These are phyloP conservation scores for Chelidonichthys spinosus DNA, from an alignment of 2,797 vertebrate species.

Conservation along the genomic window DNA sequence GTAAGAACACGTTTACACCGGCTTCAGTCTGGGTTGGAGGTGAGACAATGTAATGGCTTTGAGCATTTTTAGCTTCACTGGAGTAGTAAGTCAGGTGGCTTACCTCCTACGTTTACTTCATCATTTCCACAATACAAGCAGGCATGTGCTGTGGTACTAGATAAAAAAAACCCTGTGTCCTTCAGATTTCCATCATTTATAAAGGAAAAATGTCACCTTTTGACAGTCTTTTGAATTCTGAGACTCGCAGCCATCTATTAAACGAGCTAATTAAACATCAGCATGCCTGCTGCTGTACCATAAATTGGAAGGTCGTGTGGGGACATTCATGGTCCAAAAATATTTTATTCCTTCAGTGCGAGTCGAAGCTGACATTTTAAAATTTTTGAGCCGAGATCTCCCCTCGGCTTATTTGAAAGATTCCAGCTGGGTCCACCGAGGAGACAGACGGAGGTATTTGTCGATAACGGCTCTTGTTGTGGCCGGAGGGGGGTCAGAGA, in stretches of 20 bases:
- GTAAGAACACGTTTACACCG: background rate
- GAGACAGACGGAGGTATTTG: conserved; percentile 33
- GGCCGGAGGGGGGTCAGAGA: conserved; percentile 40
- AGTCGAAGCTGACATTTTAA: conserved; percentile 39
- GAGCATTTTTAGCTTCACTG: background rate
- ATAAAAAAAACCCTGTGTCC: conserved; percentile 29
- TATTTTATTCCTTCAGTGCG: conserved; percentile 14
- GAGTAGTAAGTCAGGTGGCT: conserved; percentile 3
- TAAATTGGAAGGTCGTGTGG: conserved; percentile 32
- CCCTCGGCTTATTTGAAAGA: conserved; percentile 38
- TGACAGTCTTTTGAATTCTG: conserved; percentile 25
- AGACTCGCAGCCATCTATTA: conserved; percentile 11
- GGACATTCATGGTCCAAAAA: conserved; percentile 21
- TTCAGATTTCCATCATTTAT: conserved; percentile 25
- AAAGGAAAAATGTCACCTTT: conserved; percentile 2
- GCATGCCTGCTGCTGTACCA: background rate
- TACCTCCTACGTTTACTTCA: background rate
- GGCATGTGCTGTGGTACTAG: conserved; percentile 48
- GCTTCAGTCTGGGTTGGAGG: background rate
- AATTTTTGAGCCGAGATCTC: conserved; percentile 20
- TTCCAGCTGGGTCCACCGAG: conserved; percentile 20
- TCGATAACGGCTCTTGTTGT: conserved; percentile 46
- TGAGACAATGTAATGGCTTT: background rate
- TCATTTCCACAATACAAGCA: conserved; percentile 9
- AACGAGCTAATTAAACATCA: conserved; percentile 39